phyloP scores from a whole-genome alignment of 2,113 vertebrate genomes.

The Rhabdornis inornatus region DNA sequence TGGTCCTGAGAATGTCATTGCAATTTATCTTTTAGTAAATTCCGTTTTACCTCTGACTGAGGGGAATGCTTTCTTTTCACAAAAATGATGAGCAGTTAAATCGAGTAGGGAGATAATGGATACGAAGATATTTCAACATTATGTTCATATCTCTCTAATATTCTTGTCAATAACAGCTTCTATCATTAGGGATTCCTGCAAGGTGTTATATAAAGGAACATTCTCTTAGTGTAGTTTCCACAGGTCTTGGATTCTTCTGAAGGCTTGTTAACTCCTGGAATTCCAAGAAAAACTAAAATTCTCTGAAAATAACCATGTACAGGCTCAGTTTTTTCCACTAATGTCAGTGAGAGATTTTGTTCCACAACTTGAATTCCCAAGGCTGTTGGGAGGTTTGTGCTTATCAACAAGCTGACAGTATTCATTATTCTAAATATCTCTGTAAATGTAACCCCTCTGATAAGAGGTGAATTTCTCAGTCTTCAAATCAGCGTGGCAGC shows the following conservation, averaged over 20 bases:
- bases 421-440: neutral
- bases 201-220: neutral
- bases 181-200: neutral
- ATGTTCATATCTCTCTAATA: neutral
- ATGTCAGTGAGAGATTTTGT: neutral
- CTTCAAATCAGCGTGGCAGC: neutral
- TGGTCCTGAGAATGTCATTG: neutral
- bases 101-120: neutral
- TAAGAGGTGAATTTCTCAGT: neutral
- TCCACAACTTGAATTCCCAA: neutral
- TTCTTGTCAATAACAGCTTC: neutral
- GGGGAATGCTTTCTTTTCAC: neutral
- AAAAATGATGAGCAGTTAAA: neutral
- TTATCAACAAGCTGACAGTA: neutral
- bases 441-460: neutral
- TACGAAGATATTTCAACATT: neutral
- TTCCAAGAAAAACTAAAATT: neutral
- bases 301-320: neutral
- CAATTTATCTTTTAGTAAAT: neutral
- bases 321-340: neutral
- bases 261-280: neutral
- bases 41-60: neutral
- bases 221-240: neutral
- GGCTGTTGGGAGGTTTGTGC: neutral
- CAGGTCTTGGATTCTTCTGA: neutral